Conservation (phyloP, 2,113 vertebrate genomes). For the Oreocharis arfaki region DNA sequence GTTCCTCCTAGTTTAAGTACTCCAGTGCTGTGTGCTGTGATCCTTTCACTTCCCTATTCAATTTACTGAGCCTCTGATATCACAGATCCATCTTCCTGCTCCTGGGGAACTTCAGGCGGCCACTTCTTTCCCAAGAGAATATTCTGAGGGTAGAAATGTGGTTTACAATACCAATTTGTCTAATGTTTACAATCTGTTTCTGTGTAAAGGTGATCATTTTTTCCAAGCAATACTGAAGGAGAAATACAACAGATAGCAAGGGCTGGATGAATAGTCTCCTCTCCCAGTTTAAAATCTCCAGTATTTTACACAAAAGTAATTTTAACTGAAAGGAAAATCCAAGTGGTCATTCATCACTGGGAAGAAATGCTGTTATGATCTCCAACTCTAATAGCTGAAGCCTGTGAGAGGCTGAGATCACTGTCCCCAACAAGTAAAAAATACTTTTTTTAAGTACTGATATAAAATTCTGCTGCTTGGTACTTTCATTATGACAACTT, state of each 20-base stretch:
- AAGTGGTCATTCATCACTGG: slow-evolving; percentile 27
- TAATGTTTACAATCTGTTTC: background rate
- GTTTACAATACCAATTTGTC: background rate
- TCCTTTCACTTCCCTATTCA: background rate
- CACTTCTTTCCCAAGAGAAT: background rate
- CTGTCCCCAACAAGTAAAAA: background rate
- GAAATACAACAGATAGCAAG: slow-evolving; percentile 9
- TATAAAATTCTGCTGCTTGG: background rate
- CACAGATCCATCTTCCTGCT: background rate
- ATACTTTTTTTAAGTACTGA: background rate
- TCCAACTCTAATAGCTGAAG: background rate
- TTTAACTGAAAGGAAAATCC: slow-evolving; percentile 35
- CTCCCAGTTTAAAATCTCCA: slow-evolving; percentile 15
- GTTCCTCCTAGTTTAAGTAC: background rate
- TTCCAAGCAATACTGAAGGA: background rate
- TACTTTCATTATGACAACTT: background rate
- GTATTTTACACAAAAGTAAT: slow-evolving; percentile 38
- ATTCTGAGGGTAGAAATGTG: background rate
- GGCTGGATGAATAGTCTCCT: background rate
- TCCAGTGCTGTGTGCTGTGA: background rate
- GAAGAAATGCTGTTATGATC: background rate
- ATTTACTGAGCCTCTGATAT: background rate
- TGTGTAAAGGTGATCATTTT: background rate
- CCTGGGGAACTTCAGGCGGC: background rate
- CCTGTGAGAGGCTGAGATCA: background rate